phyloP scores from a whole-genome alignment of 2,797 vertebrate species.

The Pteropus rufus region DNA sequence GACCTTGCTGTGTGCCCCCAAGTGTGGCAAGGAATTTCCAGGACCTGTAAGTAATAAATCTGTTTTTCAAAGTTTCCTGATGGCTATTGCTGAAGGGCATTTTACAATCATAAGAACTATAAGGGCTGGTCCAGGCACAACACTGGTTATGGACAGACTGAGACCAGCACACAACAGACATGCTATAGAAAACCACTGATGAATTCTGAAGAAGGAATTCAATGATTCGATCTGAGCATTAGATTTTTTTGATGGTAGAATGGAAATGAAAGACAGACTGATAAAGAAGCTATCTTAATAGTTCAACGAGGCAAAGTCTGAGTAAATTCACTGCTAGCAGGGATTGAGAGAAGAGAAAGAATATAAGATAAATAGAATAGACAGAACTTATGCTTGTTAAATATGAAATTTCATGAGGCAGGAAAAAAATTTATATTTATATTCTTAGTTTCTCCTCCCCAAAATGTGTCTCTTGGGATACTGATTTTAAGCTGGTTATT shows the following conservation, averaged over 20 bases:
- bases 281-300: neutral
- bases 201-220: neutral
- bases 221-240: neutral
- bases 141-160: rapidly evolving
- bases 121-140: neutral
- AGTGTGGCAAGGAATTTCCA: neutral
- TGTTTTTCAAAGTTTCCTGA: neutral
- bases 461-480: neutral
- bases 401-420: neutral
- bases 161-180: neutral
- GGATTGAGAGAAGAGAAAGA: neutral
- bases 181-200: neutral
- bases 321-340: neutral
- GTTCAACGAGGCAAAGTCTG: neutral
- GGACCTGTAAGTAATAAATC: neutral
- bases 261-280: neutral
- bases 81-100: neutral
- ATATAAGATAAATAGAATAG: neutral
- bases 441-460: neutral
- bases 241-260: neutral
- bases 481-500: neutral
- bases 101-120: neutral
- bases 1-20: neutral
- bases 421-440: neutral
- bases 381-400: neutral